These are phyloP conservation scores for Gadus macrocephalus DNA, from an alignment of 2,113 vertebrate species.

Conservation along the genomic window DNA sequence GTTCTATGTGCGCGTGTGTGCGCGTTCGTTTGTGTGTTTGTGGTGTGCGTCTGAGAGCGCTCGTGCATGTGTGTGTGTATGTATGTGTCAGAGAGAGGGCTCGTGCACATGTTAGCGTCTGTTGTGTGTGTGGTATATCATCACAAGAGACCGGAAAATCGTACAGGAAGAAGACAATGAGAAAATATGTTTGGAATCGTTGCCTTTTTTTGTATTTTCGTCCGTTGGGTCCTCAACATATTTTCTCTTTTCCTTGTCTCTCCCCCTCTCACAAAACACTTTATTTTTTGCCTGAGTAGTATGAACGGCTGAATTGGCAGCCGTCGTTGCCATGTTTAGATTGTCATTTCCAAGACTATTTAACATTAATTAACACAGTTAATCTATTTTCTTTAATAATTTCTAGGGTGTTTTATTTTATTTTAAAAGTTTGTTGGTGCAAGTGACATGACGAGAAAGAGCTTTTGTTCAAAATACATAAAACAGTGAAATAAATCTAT, in stretches of 20 bases:
- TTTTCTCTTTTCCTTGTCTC: neutral
- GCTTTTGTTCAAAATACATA: no score
- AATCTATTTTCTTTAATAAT: neutral
- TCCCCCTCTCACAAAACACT: no score
- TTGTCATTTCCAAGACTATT: neutral
- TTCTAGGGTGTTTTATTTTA: neutral
- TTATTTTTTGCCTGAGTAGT: no score
- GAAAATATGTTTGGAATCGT: conserved; percentile 18
- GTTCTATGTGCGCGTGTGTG: neutral
- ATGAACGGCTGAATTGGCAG: neutral
- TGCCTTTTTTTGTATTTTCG: neutral
- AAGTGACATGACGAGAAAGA: neutral
- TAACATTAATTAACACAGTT: neutral
- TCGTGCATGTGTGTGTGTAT: neutral
- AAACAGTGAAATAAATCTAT: no score
- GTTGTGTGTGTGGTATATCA: conserved; percentile 3
- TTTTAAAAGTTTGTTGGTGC: neutral
- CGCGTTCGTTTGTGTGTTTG: neutral
- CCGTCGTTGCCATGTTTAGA: neutral
- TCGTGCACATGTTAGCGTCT: neutral
- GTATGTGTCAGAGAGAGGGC: neutral
- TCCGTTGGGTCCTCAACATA: neutral
- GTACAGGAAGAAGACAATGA: conserved; percentile 49
- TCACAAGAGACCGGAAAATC: conserved; percentile 22
- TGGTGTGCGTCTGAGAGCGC: neutral